phyloP scores from a whole-genome alignment of 2,797 vertebrate species.

The Parauchenoglanis punctatus region DNA sequence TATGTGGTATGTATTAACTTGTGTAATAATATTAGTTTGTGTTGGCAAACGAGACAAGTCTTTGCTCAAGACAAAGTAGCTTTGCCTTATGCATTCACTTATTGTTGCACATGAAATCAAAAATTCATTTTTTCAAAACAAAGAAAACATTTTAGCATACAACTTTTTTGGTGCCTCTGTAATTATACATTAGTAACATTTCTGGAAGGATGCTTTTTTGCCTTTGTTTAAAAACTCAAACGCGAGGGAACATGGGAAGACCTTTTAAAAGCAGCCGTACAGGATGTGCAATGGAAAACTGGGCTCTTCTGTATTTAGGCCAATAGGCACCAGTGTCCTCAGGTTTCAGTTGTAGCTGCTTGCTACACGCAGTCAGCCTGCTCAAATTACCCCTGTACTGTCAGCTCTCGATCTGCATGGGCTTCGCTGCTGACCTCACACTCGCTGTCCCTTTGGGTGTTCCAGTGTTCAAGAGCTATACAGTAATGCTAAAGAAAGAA shows the following conservation, averaged over 20 bases:
- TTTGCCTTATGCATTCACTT: not conserved
- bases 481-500: slow-evolving; percentile 2
- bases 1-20: not conserved
- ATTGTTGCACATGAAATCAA: not conserved
- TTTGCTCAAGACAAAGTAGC: not conserved
- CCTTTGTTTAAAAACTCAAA: not conserved
- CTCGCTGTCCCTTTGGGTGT: slow-evolving; percentile 38
- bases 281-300: slow-evolving; percentile 16
- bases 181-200: not conserved
- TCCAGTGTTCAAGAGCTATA: slow-evolving; percentile 27
- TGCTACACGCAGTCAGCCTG: slow-evolving; percentile 61
- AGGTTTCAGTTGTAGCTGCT: slow-evolving; percentile 65
- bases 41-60: not conserved
- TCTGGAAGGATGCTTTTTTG: not conserved
- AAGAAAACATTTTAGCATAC: not conserved
- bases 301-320: slow-evolving; percentile 49
- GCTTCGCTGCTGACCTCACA: slow-evolving; percentile 16
- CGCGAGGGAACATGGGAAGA: too few species aligned
- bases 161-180: not conserved
- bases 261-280: not conserved
- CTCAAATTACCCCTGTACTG: slow-evolving; percentile 68
- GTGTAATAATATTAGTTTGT: not conserved
- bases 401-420: slow-evolving; percentile 29
- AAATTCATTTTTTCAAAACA: not conserved
- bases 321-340: slow-evolving; percentile 63